phyloP scores from a whole-genome alignment of 2,797 vertebrate species.

The Morelia viridis region DNA sequence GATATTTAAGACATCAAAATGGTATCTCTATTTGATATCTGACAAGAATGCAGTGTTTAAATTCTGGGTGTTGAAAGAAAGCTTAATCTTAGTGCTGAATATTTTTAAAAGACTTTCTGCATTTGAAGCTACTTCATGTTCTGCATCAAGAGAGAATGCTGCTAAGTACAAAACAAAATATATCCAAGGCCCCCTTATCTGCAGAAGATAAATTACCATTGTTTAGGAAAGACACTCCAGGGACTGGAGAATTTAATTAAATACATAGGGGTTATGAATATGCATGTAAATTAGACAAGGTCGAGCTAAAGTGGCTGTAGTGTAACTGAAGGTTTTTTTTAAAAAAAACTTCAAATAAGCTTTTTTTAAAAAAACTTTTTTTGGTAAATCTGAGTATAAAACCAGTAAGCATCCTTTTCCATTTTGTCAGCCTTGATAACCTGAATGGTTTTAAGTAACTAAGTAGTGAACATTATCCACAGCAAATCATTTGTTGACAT shows the following conservation, averaged over 20 bases:
- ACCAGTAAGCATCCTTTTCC: slow-evolving; percentile 54
- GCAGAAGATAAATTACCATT: slow-evolving; percentile 74
- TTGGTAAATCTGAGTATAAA: slow-evolving; percentile 58
- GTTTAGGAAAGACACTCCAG: slow-evolving; percentile 73
- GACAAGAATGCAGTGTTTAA: slow-evolving; percentile 48
- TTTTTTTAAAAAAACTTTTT: slow-evolving; percentile 55
- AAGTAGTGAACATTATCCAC: slow-evolving; percentile 65
- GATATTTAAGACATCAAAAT: slow-evolving; percentile 23
- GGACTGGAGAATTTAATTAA: slow-evolving; percentile 77
- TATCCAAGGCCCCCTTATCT: slow-evolving; percentile 73
- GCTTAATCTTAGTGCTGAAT: slow-evolving; percentile 61
- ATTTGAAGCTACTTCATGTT: slow-evolving; percentile 57
- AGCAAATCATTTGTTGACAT: slow-evolving; percentile 36
- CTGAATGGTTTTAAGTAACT: slow-evolving; percentile 58
- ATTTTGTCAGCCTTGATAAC: slow-evolving; percentile 19
- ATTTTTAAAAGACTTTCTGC: slow-evolving; percentile 53
- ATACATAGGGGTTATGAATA: slow-evolving; percentile 75
- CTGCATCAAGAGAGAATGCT: slow-evolving; percentile 67
- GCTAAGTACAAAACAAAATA: slow-evolving; percentile 67
- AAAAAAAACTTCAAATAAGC: slow-evolving; percentile 59
- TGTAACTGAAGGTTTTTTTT: slow-evolving; percentile 64
- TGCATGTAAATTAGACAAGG: slow-evolving; percentile 71
- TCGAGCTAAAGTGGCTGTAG: slow-evolving; percentile 67
- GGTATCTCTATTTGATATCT: neutral
- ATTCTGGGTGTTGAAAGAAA: slow-evolving; percentile 44